Percentiles rank a stretch among this genome's conserved stretches.
phyloP scores from a whole-genome alignment of 1,140 invertebrate genomes.

The Drosophila nannoptera region DNA sequence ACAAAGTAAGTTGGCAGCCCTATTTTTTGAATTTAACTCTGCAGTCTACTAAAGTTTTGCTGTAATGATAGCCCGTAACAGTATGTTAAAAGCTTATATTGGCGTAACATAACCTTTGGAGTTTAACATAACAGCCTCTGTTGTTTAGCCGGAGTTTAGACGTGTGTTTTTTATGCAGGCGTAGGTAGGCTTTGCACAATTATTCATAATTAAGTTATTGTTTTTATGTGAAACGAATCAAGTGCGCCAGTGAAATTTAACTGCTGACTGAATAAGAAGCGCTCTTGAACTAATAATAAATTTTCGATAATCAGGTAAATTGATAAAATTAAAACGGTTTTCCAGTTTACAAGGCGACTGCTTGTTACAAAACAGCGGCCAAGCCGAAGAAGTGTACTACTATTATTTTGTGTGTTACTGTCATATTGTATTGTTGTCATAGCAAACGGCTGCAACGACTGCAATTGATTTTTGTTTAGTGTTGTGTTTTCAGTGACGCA shows the following conservation, averaged over 20 bases:
- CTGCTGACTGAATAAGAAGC: conserved; percentile 7
- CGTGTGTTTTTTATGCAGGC: conserved; percentile 35
- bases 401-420: conserved; percentile 27
- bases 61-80: not conserved
- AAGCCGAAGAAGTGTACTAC: conserved; percentile 15
- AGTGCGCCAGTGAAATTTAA: conserved; percentile 8
- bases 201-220: conserved; percentile 34
- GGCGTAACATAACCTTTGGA: conserved; percentile 35
- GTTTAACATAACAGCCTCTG: conserved; percentile 28
- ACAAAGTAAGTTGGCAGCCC: conserved; percentile 2
- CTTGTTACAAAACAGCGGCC: conserved; percentile 56
- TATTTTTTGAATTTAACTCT: conserved; percentile 9
- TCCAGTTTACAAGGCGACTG: conserved; percentile 24
- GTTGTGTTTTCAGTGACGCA: conserved; percentile 30
- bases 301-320: conserved; percentile 27
- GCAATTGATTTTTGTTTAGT: conserved; percentile 62
- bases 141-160: conserved; percentile 35
- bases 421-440: conserved; percentile 26
- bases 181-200: conserved; percentile 28
- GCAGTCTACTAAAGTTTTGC: not conserved
- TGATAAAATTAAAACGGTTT: conserved; percentile 7
- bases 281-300: not conserved
- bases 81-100: conserved; percentile 5
- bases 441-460: conserved; percentile 19
- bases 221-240: conserved; percentile 33